These are phyloP conservation scores for Dromiciops gliroides DNA, from an alignment of 2,113 vertebrate genomes.

Conservation along the genomic window DNA sequence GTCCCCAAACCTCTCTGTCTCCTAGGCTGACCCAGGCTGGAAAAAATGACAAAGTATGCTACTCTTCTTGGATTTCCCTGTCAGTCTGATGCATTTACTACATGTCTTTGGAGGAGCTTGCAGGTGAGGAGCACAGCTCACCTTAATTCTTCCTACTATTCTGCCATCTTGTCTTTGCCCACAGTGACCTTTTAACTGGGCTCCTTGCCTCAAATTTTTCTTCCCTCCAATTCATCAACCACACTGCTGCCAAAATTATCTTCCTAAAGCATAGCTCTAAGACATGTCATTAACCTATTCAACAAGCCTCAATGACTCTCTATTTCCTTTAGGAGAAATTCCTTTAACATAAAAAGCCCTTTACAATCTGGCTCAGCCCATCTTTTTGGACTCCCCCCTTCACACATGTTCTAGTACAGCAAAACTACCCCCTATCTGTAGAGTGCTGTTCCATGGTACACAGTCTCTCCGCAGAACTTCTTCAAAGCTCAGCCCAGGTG, in stretches of 20 bases:
- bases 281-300: not conserved
- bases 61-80: not conserved
- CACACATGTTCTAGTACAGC: not conserved
- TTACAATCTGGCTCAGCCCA: not conserved
- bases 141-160: not conserved
- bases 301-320: not conserved
- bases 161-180: not conserved
- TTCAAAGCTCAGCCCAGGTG: not conserved
- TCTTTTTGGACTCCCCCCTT: not conserved
- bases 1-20: no score
- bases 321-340: not conserved
- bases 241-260: not conserved
- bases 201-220: not conserved
- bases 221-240: not conserved
- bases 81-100: not conserved
- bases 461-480: not conserved
- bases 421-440: not conserved
- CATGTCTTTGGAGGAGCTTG: not conserved
- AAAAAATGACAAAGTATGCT: not conserved
- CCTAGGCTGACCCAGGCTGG: not conserved
- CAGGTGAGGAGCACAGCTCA: not conserved
- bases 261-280: not conserved
- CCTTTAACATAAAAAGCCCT: not conserved
- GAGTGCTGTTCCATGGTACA: not conserved
- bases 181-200: not conserved